Evolutionary conservation across 1,140 invertebrate species (phyloP), one percentile per base, ranked within the genome.

Genomic region (Drosophila pectinifera): DNA sequence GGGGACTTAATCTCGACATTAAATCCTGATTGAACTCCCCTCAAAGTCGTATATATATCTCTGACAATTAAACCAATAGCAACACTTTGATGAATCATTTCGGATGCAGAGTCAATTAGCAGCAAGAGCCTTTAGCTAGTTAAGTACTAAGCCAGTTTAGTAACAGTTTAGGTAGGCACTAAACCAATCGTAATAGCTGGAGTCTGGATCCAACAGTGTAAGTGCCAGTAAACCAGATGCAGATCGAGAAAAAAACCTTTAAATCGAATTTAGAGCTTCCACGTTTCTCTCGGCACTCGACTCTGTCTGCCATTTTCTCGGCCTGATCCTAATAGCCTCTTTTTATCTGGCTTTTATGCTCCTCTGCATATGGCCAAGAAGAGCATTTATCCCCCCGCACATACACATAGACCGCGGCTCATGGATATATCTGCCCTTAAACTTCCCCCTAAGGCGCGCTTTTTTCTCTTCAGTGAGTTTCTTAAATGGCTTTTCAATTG

Each of bases 401-500:
- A n/a, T 42, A 20, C 5, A 42, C 8, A 42, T 18, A 18, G 5
- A 39, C 16, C 2, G 16, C 0, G 4, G 28, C 16, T 34, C 48
- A 20, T 34, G 48, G 18, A 14, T 34, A 38, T 59, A 62, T 64
- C 10, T 65, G 62, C 41, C 58, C 56, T 61, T 64, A 62, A 64
- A 61, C 57, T 64, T 62, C 38, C 28, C 28, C 56, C 28, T 31
- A 65, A 36, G 45, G 36, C 57, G 49, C 31, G 46, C 34, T 41
- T 65, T 70, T 70, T 68, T 68, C 36, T 64, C 34, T 57, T 57
- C 42, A 70, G 49, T 57, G 38, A 70, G 67, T 70, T 70, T 58
- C 48, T 74, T 82, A 78, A 85, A 85, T 82, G 83, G 78, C 69
- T 82, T 88, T 85, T 82, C 83, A 85, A 85, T 82, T 86, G 82